Conservation (phyloP, 2,113 vertebrate genomes). For the Fulmarus glacialis region DNA sequence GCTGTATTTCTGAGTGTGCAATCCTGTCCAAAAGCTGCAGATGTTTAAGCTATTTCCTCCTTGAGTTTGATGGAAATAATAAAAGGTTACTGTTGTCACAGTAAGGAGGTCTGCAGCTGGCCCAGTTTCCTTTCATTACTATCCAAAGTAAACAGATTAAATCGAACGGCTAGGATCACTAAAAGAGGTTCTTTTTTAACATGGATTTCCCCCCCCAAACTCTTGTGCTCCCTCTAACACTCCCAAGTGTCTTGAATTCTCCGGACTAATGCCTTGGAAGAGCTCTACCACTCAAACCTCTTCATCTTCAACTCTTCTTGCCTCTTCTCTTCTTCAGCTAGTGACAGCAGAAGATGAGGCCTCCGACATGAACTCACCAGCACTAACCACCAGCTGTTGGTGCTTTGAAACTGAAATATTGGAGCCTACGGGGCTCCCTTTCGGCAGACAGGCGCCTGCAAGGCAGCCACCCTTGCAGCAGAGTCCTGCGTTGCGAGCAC, state of each 20-base stretch:
- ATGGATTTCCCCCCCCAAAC: conserved; percentile 23
- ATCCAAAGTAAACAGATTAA: conserved; percentile 82
- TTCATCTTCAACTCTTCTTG: neutral
- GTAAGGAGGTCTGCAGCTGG: conserved; percentile 82
- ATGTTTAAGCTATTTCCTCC: conserved; percentile 83
- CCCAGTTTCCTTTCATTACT: conserved; percentile 77
- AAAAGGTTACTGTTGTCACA: conserved; percentile 82
- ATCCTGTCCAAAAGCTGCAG: conserved; percentile 74
- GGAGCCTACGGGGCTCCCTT: neutral
- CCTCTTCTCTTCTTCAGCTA: neutral
- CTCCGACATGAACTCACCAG: neutral
- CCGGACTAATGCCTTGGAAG: neutral
- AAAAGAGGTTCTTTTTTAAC: conserved; percentile 65
- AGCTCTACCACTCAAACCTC: neutral
- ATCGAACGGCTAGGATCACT: conserved; percentile 66
- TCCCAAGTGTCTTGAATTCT: neutral
- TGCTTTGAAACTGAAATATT: neutral
- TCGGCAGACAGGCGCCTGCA: neutral
- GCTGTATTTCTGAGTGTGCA: conserved; percentile 59
- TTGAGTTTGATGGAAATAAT: conserved; percentile 78
- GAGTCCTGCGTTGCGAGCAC: neutral
- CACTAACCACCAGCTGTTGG: neutral
- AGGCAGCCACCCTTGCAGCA: neutral
- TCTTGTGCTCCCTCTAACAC: neutral
- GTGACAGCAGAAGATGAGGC: neutral